These are phyloP conservation scores for Muscina levida DNA, from an alignment of 2,888 invertebrate species.

Conservation along the genomic window DNA sequence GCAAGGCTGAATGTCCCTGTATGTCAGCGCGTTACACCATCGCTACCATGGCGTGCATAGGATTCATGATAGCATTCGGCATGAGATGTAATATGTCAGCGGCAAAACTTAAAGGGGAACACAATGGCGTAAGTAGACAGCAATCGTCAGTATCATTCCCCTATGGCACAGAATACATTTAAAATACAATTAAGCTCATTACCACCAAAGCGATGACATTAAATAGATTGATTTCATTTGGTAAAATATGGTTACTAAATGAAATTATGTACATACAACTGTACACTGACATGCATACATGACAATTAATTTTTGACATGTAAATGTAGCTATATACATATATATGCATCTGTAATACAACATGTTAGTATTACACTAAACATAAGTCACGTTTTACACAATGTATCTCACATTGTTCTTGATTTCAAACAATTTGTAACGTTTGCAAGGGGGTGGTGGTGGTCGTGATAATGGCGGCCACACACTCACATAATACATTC, in stretches of 20 bases:
- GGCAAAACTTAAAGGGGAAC: slow-evolving; percentile 91
- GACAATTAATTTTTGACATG: slow-evolving; percentile 70
- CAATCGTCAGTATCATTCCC: background rate
- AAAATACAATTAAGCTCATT: slow-evolving; percentile 25
- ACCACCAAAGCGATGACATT: slow-evolving; percentile 39
- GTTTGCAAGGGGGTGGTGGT: background rate
- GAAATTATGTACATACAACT: slow-evolving; percentile 2
- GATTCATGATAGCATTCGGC: slow-evolving; percentile 97
- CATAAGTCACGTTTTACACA: slow-evolving; percentile 65
- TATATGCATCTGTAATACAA: no score
- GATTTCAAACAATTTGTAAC: slow-evolving; percentile 35
- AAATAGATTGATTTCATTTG: slow-evolving; percentile 59
- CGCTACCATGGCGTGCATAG: slow-evolving; percentile 91
- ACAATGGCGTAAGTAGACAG: slow-evolving; percentile 81
- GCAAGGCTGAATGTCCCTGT: slow-evolving; percentile 92
- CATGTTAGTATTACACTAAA: slow-evolving; percentile 33
- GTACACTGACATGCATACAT: slow-evolving; percentile 48
- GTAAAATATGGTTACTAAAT: slow-evolving; percentile 43
- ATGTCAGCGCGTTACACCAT: slow-evolving; percentile 91
- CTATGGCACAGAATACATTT: background rate
- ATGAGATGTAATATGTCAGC: slow-evolving; percentile 99
- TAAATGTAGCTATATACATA: slow-evolving; percentile 35
- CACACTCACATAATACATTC: slow-evolving; percentile 40
- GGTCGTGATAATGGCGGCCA: background rate
- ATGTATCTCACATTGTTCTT: slow-evolving; percentile 12